These are phyloP conservation scores for Embiotoca jacksoni DNA, from an alignment of 2,113 vertebrate genomes.

Conservation along the genomic window DNA sequence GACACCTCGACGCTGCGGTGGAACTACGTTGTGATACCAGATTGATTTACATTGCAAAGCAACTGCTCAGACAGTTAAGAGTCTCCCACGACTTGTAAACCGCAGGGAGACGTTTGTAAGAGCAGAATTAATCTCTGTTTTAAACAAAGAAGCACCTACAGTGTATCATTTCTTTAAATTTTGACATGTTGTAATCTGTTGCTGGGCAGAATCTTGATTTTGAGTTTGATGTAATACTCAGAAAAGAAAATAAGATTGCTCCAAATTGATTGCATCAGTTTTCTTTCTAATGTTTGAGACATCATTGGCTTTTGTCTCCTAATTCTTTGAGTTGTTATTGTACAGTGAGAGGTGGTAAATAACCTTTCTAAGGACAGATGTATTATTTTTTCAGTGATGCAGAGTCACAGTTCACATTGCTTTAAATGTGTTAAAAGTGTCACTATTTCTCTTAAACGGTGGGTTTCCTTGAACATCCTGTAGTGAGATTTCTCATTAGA, in stretches of 20 bases:
- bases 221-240: conserved; percentile 32
- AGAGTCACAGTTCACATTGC: conserved; percentile 68
- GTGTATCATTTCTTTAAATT: conserved; percentile 38
- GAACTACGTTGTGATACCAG: conserved; percentile 54
- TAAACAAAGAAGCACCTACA: conserved; percentile 34
- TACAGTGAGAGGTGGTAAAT: conserved; percentile 35
- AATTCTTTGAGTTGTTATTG: conserved; percentile 21
- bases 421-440: conserved; percentile 70
- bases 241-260: conserved; percentile 24
- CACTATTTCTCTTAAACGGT: conserved; percentile 49
- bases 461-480: conserved; percentile 37
- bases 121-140: conserved; percentile 44
- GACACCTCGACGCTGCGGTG: conserved; percentile 65
- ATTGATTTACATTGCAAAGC: conserved; percentile 58
- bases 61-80: conserved; percentile 45
- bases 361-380: conserved; percentile 29
- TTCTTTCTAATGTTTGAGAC: conserved; percentile 42
- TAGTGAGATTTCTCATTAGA: conserved; percentile 27
- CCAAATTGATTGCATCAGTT: conserved; percentile 24
- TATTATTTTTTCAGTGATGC: conserved; percentile 39
- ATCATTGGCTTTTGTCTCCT: conserved; percentile 40
- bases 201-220: conserved; percentile 32
- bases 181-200: conserved; percentile 26
- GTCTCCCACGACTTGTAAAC: conserved; percentile 45
- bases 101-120: conserved; percentile 46